phyloP scores from a whole-genome alignment of 2,888 invertebrate species.

The Laspeyria flexula region DNA sequence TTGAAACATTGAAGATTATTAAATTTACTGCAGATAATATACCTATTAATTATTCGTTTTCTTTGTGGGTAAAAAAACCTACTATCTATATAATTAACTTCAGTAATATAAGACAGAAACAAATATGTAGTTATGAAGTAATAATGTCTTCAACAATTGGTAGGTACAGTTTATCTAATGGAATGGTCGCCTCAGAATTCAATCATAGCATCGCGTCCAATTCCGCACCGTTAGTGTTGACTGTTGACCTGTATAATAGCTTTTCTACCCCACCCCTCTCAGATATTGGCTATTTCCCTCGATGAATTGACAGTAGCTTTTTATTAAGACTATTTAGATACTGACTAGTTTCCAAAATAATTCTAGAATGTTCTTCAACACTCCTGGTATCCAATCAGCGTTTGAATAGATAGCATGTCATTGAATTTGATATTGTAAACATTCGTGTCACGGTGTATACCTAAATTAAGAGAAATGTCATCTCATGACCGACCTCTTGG shows the following conservation, averaged over 20 bases:
- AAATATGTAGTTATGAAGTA: no score
- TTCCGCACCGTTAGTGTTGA: slow-evolving; percentile 34
- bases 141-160: background rate
- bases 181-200: slow-evolving; percentile 32
- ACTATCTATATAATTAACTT: no score
- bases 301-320: slow-evolving; percentile 13
- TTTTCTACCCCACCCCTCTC: slow-evolving; percentile 20
- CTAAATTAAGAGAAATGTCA: slow-evolving; percentile 24
- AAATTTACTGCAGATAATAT: no score
- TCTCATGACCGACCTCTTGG: slow-evolving; percentile 26
- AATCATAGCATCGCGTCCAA: slow-evolving; percentile 37
- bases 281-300: slow-evolving; percentile 40
- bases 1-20: no score
- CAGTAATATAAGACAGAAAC: no score
- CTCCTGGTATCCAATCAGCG: background rate
- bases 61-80: no score
- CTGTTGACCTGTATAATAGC: slow-evolving; percentile 44
- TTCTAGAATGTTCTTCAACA: background rate
- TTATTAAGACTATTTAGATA: background rate
- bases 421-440: slow-evolving; percentile 12
- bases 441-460: slow-evolving; percentile 22
- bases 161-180: slow-evolving; percentile 6
- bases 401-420: slow-evolving; percentile 25
- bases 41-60: no score
- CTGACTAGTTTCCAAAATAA: background rate